Conservation (phyloP, 1,140 invertebrate species). For the Hetaerina americana region DNA sequence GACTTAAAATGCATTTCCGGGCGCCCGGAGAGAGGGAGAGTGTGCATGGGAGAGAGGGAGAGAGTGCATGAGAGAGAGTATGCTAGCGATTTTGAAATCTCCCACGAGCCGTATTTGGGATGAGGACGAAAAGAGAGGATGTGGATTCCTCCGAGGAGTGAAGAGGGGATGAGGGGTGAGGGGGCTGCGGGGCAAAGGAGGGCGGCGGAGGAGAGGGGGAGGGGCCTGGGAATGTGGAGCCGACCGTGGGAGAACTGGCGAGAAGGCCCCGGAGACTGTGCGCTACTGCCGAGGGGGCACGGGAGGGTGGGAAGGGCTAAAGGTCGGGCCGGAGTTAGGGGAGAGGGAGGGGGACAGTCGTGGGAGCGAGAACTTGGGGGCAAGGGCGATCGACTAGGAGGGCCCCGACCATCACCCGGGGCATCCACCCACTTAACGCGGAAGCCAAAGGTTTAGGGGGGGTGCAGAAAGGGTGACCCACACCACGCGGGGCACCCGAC, state of each 20-base stretch:
- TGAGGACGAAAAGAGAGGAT: not conserved
- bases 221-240: not conserved
- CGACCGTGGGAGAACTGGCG: not conserved
- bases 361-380: not conserved
- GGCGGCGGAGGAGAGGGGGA: not conserved
- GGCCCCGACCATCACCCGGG: too few relatives aligned
- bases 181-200: not conserved
- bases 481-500: too few relatives aligned
- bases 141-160: not conserved
- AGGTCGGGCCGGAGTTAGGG: not conserved
- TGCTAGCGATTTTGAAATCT: not conserved
- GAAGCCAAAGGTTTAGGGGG: too few relatives aligned
- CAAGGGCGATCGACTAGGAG: too few relatives aligned
- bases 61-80: not conserved
- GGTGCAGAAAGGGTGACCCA: too few relatives aligned
- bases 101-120: not conserved
- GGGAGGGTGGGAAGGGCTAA: not conserved
- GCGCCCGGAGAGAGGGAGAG: too few relatives aligned
- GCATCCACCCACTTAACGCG: too few relatives aligned
- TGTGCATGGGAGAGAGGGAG: too few relatives aligned
- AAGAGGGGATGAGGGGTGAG: not conserved
- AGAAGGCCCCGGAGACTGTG: not conserved
- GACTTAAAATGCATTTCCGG: too few relatives aligned
- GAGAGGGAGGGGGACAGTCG: not conserved
- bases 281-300: too few relatives aligned